A percentile compares a stretch with the other conserved stretches of the same genome.
phyloP scores from a whole-genome alignment of 2,888 invertebrate species.

The Griposia aprilina region DNA sequence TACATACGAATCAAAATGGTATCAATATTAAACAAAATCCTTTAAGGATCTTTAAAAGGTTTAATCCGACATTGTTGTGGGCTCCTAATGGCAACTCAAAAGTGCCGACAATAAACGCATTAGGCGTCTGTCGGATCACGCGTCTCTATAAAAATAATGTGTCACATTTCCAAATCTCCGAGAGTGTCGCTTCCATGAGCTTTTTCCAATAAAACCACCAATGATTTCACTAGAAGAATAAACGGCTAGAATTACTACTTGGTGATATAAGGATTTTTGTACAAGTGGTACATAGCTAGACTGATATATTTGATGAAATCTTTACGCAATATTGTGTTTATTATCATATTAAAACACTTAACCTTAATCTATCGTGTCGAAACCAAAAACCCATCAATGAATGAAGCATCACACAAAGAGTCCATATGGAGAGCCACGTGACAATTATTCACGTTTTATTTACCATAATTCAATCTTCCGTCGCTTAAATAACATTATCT shows the following conservation, averaged over 20 bases:
- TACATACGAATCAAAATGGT: background rate
- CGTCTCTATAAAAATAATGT: conserved; percentile 71
- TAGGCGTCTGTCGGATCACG: conserved; percentile 82
- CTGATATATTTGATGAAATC: conserved; percentile 37
- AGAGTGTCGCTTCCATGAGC: conserved; percentile 68
- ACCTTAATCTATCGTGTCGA: conserved; percentile 47
- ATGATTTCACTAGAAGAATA: conserved; percentile 26
- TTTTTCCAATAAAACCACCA: conserved; percentile 63
- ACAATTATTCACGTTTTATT: conserved; percentile 81
- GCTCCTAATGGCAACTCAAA: conserved; percentile 81
- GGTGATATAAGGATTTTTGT: conserved; percentile 34
- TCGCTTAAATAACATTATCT: conserved; percentile 87
- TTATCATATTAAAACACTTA: conserved; percentile 59
- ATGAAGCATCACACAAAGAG: conserved; percentile 53
- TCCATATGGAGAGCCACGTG: conserved; percentile 69
- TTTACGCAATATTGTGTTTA: conserved; percentile 28
- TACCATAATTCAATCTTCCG: conserved; percentile 83
- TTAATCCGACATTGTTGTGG: conserved; percentile 77
- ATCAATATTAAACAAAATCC: conserved; percentile 26
- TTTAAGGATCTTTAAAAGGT: conserved; percentile 46
- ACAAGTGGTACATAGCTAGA: conserved; percentile 31
- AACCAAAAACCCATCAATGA: conserved; percentile 51
- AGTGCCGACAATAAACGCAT: conserved; percentile 84
- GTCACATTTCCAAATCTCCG: conserved; percentile 75
- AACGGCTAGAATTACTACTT: conserved; percentile 9